These are phyloP conservation scores for Pantherophis guttatus DNA, from an alignment of 2,113 vertebrate genomes.

Conservation along the genomic window DNA sequence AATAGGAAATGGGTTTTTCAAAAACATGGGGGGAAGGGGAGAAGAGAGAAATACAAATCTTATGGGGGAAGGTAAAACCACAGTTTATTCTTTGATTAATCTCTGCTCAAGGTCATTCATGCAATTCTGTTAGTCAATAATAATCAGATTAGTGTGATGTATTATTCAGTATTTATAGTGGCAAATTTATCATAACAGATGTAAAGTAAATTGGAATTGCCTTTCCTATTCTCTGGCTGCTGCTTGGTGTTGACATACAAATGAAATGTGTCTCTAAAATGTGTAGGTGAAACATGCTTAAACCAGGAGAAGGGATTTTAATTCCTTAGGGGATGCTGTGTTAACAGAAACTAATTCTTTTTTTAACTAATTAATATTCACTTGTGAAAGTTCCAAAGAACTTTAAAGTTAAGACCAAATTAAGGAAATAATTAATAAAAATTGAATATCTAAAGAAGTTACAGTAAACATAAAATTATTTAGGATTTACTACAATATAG, in stretches of 20 bases:
- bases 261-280: conserved; percentile 14
- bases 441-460: not conserved
- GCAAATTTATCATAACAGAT: conserved; percentile 53
- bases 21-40: not conserved
- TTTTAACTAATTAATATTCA: not conserved
- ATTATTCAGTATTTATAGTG: conserved; percentile 69
- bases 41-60: not conserved
- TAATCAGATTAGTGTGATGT: conserved; percentile 66
- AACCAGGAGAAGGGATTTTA: conserved; percentile 3
- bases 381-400: not conserved
- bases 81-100: conserved; percentile 59
- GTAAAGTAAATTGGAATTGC: conserved; percentile 55
- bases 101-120: conserved; percentile 57
- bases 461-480: not conserved
- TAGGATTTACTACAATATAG: not conserved
- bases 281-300: conserved; percentile 12
- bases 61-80: conserved; percentile 17
- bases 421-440: not conserved
- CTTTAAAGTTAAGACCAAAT: conserved; percentile 23
- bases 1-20: conserved; percentile 8
- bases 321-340: not conserved
- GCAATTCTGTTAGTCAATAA: conserved; percentile 60
- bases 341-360: conserved; percentile 1
- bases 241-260: conserved; percentile 44
- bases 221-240: conserved; percentile 50